Evolutionary conservation across 2,797 vertebrate species (phyloP), one percentile per base, ranked within the genome.

Genomic region (Acanthiza pusilla): DNA sequence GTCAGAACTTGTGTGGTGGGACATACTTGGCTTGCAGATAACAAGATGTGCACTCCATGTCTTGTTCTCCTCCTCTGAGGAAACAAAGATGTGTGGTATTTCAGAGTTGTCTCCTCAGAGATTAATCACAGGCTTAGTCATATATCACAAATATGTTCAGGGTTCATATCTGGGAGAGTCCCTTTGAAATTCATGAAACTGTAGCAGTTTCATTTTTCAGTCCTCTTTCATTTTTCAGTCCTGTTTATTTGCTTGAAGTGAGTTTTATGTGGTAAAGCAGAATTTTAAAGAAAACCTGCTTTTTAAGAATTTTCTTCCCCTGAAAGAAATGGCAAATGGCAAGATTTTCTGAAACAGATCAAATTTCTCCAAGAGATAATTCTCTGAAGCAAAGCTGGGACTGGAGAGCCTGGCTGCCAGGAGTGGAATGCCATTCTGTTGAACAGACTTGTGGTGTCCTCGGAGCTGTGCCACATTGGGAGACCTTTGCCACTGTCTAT

Each of bases 41-140:
- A 70, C 85, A 91, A 73, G 55, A 90, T 95, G 91, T 85, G 36
- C 58, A 8, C 51, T 68, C 71, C 29, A 8, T 65, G 70, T 55
- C 91, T 80, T 47, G 43, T 80, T 90, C 85, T 85, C 29, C 79
- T 86, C 81, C 55, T 36, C 18, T 15, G 65, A 85, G 62, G 93
- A 88, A 81, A 86, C 58, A 73, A 81, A 93, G 91, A 60, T 84
- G 23, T 76, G 81, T 78, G 83, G 48, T 60, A 79, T 96, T 95
- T 96, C 72, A 70, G 91, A 89, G 60, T 22, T 93, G 63, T 82
- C 87, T 95, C 87, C 87, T 91, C 55, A 14, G 81, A 88, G 92
- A 95, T 95, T 95, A 96, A 90, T 96, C 94, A 96, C 75, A 76
- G 88, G 63, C 91, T 95, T 91, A 96, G 85, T 95, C 96, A 96